Conservation (phyloP, 2,888 invertebrate genomes). For the Conus canariensis region DNA sequence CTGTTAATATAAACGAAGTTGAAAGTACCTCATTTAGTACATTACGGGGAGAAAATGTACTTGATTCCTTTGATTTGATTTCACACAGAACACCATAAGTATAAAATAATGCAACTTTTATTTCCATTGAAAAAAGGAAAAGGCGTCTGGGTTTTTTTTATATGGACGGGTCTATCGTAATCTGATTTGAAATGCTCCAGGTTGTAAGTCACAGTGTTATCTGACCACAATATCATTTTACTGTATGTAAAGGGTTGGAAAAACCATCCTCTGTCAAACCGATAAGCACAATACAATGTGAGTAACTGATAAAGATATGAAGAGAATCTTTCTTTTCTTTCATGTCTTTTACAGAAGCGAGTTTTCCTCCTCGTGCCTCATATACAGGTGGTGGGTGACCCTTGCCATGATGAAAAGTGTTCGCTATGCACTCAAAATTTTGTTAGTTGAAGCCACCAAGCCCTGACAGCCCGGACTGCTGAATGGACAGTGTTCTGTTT, state of each 20-base stretch:
- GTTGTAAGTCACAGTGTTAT: background rate
- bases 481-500: constrained; percentile 1
- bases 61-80: background rate
- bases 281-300: background rate
- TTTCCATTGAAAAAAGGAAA: background rate
- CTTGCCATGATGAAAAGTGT: background rate
- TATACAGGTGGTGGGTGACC: background rate
- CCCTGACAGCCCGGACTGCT: background rate
- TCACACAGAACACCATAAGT: background rate
- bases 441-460: background rate
- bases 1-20: background rate
- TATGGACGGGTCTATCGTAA: accelerated
- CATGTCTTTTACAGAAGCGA: background rate
- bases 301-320: background rate
- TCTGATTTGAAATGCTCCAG: background rate
- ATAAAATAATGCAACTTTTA: no score
- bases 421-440: background rate
- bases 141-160: background rate
- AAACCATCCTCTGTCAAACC: background rate
- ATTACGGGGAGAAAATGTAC: background rate
- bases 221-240: background rate
- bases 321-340: background rate
- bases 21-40: background rate
- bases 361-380: background rate
- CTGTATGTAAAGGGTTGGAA: background rate